Base-by-base conservation (phyloP, 2,888 invertebrate species). In the Clistopyga incitator region DNA sequence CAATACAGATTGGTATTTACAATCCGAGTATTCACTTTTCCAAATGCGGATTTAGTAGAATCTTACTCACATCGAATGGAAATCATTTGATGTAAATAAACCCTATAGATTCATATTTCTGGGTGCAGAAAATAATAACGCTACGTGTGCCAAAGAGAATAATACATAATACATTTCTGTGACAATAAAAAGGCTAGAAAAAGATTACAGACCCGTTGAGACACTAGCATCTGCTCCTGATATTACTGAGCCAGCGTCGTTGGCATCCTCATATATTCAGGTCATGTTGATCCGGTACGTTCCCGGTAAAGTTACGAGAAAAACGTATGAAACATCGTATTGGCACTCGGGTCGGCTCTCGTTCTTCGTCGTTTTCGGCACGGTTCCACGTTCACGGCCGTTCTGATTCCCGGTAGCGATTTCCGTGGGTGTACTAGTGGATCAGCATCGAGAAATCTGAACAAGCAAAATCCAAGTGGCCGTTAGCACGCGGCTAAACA, bases 251-350 rank as follows among this genome's bases (percentile, higher is more conserved):
- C 10, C 23, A 54, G 54, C 23, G 11, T 11, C 54, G 54, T 23
- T 11, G 10, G 11, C 54, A 20, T 20, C 54, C 23, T 54, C 23
- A 54, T 23, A 23, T 54, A 54, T 54, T 18, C 20, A 20, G 54
- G 23, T 54, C 54, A 20, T 54, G 20, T 23, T 54, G 54, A 23
- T 54, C 54, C 54, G 54, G 11, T 23, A 20, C 65, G 20, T 67
- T 45, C 72, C 13, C 20, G 34, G 67, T 56, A 54, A 20, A 45
- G 79, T 67, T 72, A 56, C 56, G 56, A 89, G 87, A 86, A 87
- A 88, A 88, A 89, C 75, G 71, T 72, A 78, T 82, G 84, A 84
- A 72, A 76, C 79, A 82, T 82, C 82, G 78, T 34, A 70, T 71
- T 38, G 81, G 81, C 78, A 79, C 67, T 70, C 72, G 47, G 42